These are phyloP conservation scores for Adineta ricciae DNA, from an alignment of 2,888 invertebrate species.

Conservation along the genomic window DNA sequence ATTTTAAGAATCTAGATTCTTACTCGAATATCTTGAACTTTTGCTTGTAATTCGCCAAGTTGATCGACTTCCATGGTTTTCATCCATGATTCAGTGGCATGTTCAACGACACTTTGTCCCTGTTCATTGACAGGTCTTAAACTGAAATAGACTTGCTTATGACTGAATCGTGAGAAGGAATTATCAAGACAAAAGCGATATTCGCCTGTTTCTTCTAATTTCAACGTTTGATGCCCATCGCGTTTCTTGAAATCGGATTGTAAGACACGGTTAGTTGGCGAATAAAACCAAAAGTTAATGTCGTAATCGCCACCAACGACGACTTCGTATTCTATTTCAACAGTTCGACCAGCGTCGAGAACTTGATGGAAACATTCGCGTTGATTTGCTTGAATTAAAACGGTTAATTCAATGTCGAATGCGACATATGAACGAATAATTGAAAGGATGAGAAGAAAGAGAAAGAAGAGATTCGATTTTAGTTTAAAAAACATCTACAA, in stretches of 20 bases:
- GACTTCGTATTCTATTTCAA: slow-evolving; percentile 31
- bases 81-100: slow-evolving; percentile 30
- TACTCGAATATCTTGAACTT: slow-evolving; percentile 48
- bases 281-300: slow-evolving; percentile 28
- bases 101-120: slow-evolving; percentile 38
- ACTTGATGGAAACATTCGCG: slow-evolving; percentile 34
- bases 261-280: slow-evolving; percentile 29
- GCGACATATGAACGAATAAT: neutral
- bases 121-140: slow-evolving; percentile 49
- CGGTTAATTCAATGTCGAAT: slow-evolving; percentile 25
- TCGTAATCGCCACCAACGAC: slow-evolving; percentile 30
- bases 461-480: neutral
- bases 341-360: slow-evolving; percentile 10
- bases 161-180: slow-evolving; percentile 66
- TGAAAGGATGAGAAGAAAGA: neutral
- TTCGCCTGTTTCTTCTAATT: slow-evolving; percentile 56
- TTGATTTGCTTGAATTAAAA: slow-evolving; percentile 23
- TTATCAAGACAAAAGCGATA: slow-evolving; percentile 79
- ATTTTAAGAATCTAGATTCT: no score
- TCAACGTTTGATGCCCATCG: slow-evolving; percentile 29
- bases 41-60: slow-evolving; percentile 53
- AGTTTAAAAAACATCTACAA: neutral
- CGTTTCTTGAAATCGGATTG: slow-evolving; percentile 23
- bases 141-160: slow-evolving; percentile 74
- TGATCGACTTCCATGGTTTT: slow-evolving; percentile 49